Evolutionary conservation across 2,113 vertebrate genomes (phyloP), one percentile per base, ranked within the genome.

Genomic region (Mesocricetus auratus): DNA sequence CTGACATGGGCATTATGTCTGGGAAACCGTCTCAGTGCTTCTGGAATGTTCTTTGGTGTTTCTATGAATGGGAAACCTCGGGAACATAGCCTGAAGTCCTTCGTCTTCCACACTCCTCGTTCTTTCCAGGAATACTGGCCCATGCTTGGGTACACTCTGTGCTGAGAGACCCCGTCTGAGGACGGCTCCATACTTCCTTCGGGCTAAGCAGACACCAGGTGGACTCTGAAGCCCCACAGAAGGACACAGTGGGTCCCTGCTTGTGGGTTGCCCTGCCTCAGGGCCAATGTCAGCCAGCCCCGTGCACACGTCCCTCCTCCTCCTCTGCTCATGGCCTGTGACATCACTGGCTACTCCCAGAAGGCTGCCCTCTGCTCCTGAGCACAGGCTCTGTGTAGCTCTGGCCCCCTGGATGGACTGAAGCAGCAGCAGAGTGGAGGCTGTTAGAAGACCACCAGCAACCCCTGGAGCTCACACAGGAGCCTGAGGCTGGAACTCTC

Each of bases 331-430:
- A 96, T 94, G 97, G 95, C 96, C 96, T 91, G 96, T 98, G 98
- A 98, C 98, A 98, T 98, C 98, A 98, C 87, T 90, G 96, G 96
- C 97, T 97, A 94, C 93, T 97, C 97, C 96, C 97, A 98, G 98
- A 97, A 97, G 96, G 94, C 98, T 97, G 96, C 94, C 96, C 98
- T 98, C 96, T 97, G 97, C 83, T 95, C 93, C 93, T 58, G 95
- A 96, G 91, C 94, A 91, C 95, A 0, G 79, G 73, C 64, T 97
- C 19, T 97, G 89, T 90, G 64, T n/a, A 73, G 91, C 93, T 97
- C 93, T 97, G 96, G 97, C 97, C 97, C 97, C 89, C 94, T 95
- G 96, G 86, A 73, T 94, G 94, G 82, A 94, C 96, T 81, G 78
- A 56, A 95, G 69, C 86, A 56, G 86, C 29, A 96, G n/a, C 92